These are phyloP conservation scores for Calliopum simillimum DNA, from an alignment of 2,888 invertebrate species.

Conservation along the genomic window DNA sequence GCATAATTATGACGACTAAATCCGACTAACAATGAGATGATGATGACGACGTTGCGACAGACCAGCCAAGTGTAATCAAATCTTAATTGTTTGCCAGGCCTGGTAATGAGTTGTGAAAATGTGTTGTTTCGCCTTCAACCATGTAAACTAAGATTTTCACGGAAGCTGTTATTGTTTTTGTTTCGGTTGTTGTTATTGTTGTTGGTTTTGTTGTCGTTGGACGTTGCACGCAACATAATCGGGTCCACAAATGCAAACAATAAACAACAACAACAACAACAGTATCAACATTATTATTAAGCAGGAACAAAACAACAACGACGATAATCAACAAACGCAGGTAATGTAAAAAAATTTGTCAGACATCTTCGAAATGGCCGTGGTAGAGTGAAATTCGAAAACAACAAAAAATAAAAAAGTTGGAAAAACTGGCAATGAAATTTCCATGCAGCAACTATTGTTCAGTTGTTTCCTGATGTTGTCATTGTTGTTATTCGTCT, in stretches of 20 bases:
- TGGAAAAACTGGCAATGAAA: neutral
- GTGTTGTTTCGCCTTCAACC: conserved; percentile 34
- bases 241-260: conserved; percentile 15
- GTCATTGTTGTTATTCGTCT: conserved; percentile 24
- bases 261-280: conserved; percentile 29
- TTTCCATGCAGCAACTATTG: neutral
- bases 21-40: no score
- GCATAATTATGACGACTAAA: conserved; percentile 10
- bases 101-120: conserved; percentile 45
- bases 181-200: conserved; percentile 11
- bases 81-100: conserved; percentile 39
- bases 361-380: neutral
- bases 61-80: conserved; percentile 33
- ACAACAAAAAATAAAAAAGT: no score
- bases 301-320: neutral
- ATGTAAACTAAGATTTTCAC: conserved; percentile 13
- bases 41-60: neutral
- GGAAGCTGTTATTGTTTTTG: conserved; percentile 22
- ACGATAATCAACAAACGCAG: neutral
- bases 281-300: neutral
- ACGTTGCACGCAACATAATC: conserved; percentile 1
- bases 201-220: neutral
- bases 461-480: conserved; percentile 15
- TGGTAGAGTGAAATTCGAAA: neutral
- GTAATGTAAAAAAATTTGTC: neutral